Evolutionary conservation across 1,140 invertebrate species (phyloP).

Genomic region (Helicoverpa armigera): DNA sequence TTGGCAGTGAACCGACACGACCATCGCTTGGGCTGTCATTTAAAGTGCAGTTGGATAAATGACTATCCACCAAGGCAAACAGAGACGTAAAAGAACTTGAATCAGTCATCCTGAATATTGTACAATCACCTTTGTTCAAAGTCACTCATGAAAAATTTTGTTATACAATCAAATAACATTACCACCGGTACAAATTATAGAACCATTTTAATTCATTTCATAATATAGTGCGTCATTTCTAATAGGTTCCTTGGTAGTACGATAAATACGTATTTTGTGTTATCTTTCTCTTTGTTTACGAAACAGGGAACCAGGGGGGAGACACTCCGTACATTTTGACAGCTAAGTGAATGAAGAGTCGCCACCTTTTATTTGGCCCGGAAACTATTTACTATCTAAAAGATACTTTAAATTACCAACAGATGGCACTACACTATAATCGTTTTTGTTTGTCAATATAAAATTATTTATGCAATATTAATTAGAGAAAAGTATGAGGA

Average conservation of each 20-base stretch:
- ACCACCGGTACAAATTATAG: too few relatives aligned
- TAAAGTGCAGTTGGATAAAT: constrained; percentile 71
- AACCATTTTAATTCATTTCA: not conserved
- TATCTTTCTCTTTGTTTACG: constrained; percentile 40
- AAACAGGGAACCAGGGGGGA: too few relatives aligned
- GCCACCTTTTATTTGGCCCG: too few relatives aligned
- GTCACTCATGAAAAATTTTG: constrained; percentile 18
- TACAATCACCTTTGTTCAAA: constrained; percentile 22
- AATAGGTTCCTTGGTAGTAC: not conserved
- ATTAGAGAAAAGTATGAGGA: too few relatives aligned
- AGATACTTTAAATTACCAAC: too few relatives aligned
- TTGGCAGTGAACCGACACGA: not conserved
- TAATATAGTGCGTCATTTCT: not conserved
- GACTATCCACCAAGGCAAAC: constrained; percentile 73
- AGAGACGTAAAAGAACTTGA: constrained; percentile 68
- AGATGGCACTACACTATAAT: too few relatives aligned
- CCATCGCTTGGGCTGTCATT: constrained; percentile 54
- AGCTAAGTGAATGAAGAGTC: too few relatives aligned
- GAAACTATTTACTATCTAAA: too few relatives aligned
- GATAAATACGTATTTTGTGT: constrained; percentile 11
- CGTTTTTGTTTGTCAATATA: too few relatives aligned
- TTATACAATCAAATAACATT: not conserved
- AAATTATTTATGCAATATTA: too few relatives aligned
- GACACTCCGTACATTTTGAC: too few relatives aligned
- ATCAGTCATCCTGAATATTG: constrained; percentile 58